Base-by-base conservation (phyloP, 2,888 invertebrate genomes). In the Clusia tigrina region DNA sequence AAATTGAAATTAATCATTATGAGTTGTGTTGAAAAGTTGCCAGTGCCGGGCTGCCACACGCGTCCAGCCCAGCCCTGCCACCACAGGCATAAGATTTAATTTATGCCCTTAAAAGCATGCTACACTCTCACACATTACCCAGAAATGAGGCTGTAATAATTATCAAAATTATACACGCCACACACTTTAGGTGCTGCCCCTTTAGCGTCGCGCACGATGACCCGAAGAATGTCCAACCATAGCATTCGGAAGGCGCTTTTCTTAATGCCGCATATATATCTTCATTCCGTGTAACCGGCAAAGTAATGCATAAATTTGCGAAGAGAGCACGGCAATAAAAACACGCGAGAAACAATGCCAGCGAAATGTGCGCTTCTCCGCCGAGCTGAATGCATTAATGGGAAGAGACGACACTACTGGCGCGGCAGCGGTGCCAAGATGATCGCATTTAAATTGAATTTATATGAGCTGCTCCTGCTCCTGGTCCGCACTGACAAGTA, bases 1-100 rank as follows among this genome's bases (percentile, higher is more conserved):
- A 53, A n/a, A 53, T 53, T 53, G 24, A 53, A 53, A 53, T 53
- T 3, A 53, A 53, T 53, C 22, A 53, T 53, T 53, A 53, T 24
- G 24, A 23, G 24, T 53, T 53, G 10, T 15, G 15, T 15, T 2
- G 53, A 15, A 22, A 53, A 15, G 12, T 53, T 24, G 2, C 12
- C 24, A 53, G 22, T 51, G 3, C 20, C 22, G 12, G 2, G 1
- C 51, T 51, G 18, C 18, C 17, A 51, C 2, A 51, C 17, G 10
- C 12, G 3, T 2, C 18, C 15, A 12, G 22, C 18, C 3, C 51
- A 18, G 17, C 15, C 17, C 24, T 15, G 23, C 52, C 10, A 20
- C 20, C 10, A 22, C 22, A 32, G 5, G 32, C 32, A 12, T 9
- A 32, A 32, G 23, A 6, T 15, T 22, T 10, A 1, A 53, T 53